These are phyloP conservation scores for Eumaeus atala DNA, from an alignment of 1,140 invertebrate genomes.

Conservation along the genomic window DNA sequence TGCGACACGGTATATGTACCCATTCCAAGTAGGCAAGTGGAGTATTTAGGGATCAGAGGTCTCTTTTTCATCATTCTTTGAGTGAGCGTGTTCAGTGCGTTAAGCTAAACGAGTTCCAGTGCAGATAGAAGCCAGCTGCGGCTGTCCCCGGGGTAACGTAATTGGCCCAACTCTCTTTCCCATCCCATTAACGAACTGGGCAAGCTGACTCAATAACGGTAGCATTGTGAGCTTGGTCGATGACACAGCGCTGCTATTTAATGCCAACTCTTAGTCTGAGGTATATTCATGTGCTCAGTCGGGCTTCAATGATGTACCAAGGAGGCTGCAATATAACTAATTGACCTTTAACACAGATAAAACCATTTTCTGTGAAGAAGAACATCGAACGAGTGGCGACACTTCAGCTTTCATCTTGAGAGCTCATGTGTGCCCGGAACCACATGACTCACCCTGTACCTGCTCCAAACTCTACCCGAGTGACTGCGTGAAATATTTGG, in stretches of 20 bases:
- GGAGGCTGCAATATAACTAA: constrained; percentile 20
- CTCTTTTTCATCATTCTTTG: constrained; percentile 16
- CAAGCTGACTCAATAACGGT: constrained; percentile 6
- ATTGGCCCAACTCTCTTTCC: constrained; percentile 28
- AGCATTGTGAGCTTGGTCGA: constrained; percentile 24
- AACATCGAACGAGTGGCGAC: too few species aligned
- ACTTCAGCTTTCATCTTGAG: constrained; percentile 1
- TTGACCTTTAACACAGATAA: constrained; percentile 27
- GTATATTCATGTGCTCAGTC: constrained; percentile 13
- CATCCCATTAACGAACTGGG: constrained; percentile 24
- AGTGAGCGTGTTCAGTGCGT: constrained; percentile 12
- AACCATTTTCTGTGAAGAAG: constrained; percentile 19
- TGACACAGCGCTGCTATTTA: constrained; percentile 27
- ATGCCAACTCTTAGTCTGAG: constrained; percentile 18
- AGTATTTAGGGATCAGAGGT: constrained; percentile 19
- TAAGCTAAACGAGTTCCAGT: constrained; percentile 11
- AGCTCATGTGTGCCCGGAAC: constrained; percentile 13
- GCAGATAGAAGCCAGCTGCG: too few species aligned
- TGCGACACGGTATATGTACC: constrained; percentile 21
- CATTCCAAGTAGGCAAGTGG: constrained; percentile 13
- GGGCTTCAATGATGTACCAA: neutral
- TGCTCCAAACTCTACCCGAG: constrained; percentile 6
- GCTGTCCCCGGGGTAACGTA: constrained; percentile 25
- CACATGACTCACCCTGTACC: neutral
- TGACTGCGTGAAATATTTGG: constrained; percentile 16